Base-by-base conservation (phyloP, 2,888 invertebrate species). In the Tenthredo livida region DNA sequence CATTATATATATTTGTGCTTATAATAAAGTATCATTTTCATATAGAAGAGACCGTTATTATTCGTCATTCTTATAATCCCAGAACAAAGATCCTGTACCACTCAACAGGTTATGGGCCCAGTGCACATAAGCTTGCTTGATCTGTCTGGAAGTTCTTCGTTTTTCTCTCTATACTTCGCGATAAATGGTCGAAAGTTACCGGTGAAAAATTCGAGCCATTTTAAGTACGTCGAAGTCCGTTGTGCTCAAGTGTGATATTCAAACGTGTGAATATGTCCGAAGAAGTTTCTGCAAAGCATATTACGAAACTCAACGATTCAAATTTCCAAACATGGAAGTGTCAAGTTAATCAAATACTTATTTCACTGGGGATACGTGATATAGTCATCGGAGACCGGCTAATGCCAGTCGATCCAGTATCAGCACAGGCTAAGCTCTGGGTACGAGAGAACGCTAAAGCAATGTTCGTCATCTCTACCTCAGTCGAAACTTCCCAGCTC, bases 371-470 rank as follows among this genome's bases (percentile, higher is more conserved):
- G 2, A 58, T 80, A 0, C 6, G 40, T 17, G 78, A 80, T 15
- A 80, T 86, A 1, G 85, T 87, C 0, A 61, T 75, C n/a, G 87
- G 87, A 2, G 17, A 58, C 67, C n/a, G 85, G 40, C n/a, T 2
- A 4, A 84, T 33, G 70, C 85, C 84, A 43, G 78, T 2, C n/a
- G 21, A 25, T 17, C 9, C 33, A 17, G 61, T 12, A 33, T n/a
- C 67, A 2, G 70, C 33, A 10, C 47, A 25, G 12, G 25, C 10
- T 17, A 75, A 47, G 17, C 25, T 78, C n/a, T 89, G 87, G 86
- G 61, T 85, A 10, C 80, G 84, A 40, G 86, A 87, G 65, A 86
- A 88, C 54, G 86, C 87, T 0, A 87, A 84, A 54, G 87, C 87
- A 17, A 87, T 85, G 85, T 85, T 47, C 47, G n/a, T 85, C 12